Evolutionary conservation across 2,888 invertebrate genomes (phyloP), one percentile per base, ranked within the genome.

Genomic region (Melanargia galathea): DNA sequence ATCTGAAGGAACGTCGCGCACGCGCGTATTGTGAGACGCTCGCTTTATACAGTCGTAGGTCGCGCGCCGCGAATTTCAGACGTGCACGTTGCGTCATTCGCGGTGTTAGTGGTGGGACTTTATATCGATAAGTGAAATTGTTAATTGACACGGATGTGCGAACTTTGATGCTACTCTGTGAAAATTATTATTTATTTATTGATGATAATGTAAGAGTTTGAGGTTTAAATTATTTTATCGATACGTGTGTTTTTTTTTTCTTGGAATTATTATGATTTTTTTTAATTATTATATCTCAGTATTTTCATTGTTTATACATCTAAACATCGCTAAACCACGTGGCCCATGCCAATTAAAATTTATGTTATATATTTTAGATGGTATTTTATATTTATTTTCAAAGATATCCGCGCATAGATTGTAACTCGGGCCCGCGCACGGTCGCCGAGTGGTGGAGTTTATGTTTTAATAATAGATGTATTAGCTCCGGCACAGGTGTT

Each of bases 401-500:
- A 11, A 20, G 18, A 20, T 11, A 58, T 16, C 60, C 63, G 65
- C 65, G 62, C 59, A 16, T 20, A 43, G 60, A 49, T 55, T 33
- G 40, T 64, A 35, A 60, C 66, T 63, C 62, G 62, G 16, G 51
- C 56, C 62, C 62, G 59, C 49, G 35, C 40, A 51, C 52, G 58
- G 57, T 58, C 40, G 66, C 60, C 58, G 65, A 66, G 65, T 61
- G 66, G 58, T 49, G 56, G 62, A 64, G 79, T 81, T 84, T 83
- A 81, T 81, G 82, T 80, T 83, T 84, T 83, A 82, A 82, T 84
- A 82, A 84, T 84, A 78, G 79, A 76, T 76, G 80, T 78, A 79
- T 80, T 78, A 76, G 73, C 65, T 68, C 65, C 70, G 65, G 26
- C 49, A 45, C 49, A 48, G 61, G 66, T 64, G 63, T 52, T 60